Conservation (phyloP, 1,140 invertebrate genomes). For the Bombus pyrosoma region DNA sequence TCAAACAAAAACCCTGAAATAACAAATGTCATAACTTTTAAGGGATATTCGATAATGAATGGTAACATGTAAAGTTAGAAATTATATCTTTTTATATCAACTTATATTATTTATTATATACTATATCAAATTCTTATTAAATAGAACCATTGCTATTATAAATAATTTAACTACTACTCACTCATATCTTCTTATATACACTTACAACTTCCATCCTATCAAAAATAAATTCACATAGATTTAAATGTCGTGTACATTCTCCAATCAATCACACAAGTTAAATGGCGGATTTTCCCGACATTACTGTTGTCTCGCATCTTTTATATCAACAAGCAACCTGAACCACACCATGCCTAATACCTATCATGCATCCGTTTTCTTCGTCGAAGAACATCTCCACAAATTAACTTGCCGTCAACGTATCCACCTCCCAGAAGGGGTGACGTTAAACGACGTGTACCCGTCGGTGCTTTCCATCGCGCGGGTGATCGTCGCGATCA, state of each 20-base stretch:
- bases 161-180: no score
- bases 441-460: slow-evolving; percentile 16
- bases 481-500: slow-evolving; percentile 26
- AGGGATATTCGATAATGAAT: no score
- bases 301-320: neutral
- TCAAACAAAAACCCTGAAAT: neutral
- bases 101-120: no score
- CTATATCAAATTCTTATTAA: no score
- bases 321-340: neutral
- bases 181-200: no score
- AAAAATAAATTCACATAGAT: neutral
- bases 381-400: neutral
- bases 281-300: neutral
- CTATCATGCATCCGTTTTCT: neutral
- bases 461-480: neutral
- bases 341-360: neutral
- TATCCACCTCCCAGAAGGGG: neutral
- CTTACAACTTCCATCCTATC: no score
- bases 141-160: no score
- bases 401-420: slow-evolving; percentile 2
- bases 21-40: neutral
- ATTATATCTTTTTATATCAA: no score
- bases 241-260: neutral
- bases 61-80: no score
- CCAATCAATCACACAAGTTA: neutral